These are phyloP conservation scores for Atrichornis clamosus DNA, from an alignment of 2,113 vertebrate species.

Conservation along the genomic window DNA sequence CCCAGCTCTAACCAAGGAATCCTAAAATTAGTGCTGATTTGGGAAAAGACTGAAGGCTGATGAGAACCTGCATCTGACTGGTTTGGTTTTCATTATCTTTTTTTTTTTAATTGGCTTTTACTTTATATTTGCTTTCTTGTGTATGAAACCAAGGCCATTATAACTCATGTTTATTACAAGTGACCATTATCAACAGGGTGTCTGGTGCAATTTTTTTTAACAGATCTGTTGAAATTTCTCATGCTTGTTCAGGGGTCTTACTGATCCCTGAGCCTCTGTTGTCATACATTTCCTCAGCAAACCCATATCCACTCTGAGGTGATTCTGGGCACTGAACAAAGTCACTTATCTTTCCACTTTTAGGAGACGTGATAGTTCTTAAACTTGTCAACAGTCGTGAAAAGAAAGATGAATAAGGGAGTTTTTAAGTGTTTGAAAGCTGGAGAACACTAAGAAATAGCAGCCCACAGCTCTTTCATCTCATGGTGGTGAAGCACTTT, in stretches of 20 bases:
- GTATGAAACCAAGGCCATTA: not conserved
- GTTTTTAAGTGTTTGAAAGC: not conserved
- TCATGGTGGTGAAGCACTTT: conserved; percentile 13
- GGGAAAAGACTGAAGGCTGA: not conserved
- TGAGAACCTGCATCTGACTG: not conserved
- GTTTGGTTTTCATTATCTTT: not conserved
- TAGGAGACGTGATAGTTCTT: not conserved
- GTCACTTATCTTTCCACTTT: not conserved
- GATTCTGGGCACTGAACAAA: not conserved
- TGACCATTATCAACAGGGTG: not conserved
- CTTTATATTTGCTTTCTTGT: not conserved
- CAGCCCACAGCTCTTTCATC: not conserved
- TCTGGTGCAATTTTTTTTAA: not conserved
- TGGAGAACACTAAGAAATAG: not conserved
- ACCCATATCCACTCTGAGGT: not conserved
- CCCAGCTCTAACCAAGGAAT: not conserved
- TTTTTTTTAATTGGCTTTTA: not conserved
- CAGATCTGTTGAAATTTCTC: not conserved
- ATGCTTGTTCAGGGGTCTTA: not conserved
- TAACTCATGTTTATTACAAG: not conserved
- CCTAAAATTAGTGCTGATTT: not conserved
- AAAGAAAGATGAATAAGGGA: not conserved
- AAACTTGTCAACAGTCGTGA: not conserved
- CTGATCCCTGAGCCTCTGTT: not conserved
- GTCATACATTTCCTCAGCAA: not conserved